These are phyloP conservation scores for Scaptodrosophila lebanonensis DNA, from an alignment of 1,140 invertebrate genomes.

Conservation along the genomic window DNA sequence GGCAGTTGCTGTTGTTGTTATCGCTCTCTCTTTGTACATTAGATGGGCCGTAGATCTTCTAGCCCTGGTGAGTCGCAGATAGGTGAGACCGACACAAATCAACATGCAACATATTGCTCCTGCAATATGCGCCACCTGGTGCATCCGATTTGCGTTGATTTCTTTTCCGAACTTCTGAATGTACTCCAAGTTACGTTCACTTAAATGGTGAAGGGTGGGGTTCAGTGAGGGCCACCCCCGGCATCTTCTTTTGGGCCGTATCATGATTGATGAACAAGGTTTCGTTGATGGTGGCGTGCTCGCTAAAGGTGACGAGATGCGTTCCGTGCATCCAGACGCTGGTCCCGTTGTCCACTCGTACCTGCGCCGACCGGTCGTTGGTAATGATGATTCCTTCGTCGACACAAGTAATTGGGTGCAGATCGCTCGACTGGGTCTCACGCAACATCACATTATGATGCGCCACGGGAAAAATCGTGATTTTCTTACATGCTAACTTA, in stretches of 20 bases:
- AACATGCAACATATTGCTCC: too few species aligned
- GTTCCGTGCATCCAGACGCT: conserved; percentile 11
- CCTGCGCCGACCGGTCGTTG: conserved; percentile 12
- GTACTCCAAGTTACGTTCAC: neutral
- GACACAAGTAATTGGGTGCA: neutral
- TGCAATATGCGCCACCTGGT: too few species aligned
- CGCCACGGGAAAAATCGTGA: conserved; percentile 4
- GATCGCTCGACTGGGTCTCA: conserved; percentile 9
- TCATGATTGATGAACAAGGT: conserved; percentile 8
- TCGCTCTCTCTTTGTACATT: too few species aligned
- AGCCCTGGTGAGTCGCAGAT: neutral
- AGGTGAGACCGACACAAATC: too few species aligned
- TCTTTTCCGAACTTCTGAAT: conserved; percentile 5
- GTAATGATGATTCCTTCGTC: conserved; percentile 19
- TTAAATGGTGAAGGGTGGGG: conserved; percentile 10
- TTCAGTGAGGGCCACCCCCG: conserved; percentile 2
- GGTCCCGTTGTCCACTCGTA: conserved; percentile 17
- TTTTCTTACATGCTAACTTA: conserved; percentile 10
- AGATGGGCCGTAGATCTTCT: conserved; percentile 1
- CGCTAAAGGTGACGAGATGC: conserved; percentile 7
- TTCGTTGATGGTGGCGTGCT: conserved; percentile 15
- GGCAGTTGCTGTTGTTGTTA: too few species aligned
- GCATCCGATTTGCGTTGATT: neutral
- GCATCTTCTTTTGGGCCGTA: conserved; percentile 3
- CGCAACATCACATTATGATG: neutral